Evolutionary conservation across 2,113 vertebrate species (phyloP), one percentile per base, ranked within the genome.

Genomic region (Hippoglossus stenolepis): DNA sequence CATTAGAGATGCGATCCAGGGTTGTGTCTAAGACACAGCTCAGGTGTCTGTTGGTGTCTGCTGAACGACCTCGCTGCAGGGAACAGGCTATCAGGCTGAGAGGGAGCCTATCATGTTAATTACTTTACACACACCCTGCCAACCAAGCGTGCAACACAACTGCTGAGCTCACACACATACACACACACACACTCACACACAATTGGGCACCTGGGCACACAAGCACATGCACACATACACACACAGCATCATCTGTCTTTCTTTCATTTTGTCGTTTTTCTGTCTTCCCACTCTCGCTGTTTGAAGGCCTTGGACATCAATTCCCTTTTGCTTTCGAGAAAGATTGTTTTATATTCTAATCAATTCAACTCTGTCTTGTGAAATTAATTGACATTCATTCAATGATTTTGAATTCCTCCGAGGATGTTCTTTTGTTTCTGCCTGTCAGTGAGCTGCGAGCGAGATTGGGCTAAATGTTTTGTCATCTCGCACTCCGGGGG

Each of bases 261-360:
- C 89, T 90, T 89, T 91, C 85, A 87, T 90, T 89, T 78, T 86
- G 90, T 87, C 83, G 78, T 93, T 89, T 91, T 87, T 84, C 79
- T 82, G 89, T 91, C 88, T 89, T 82, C 71, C 83, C 74, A 53
- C 80, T 90, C 82, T 62, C 20, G 45, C 77, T 77, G 77, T 93
- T 91, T 91, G 92, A 93, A 93, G 90, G 89, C 90, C 90, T 91
- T 87, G 87, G 91, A 93, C 92, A 85, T 93, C 91, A 92, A 93
- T 93, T 93, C 92, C 92, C 92, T 74, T 91, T 84, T 92, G 92
- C 92, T 90, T 91, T 92, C 91, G 81, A 91, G 89, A 92, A 91
- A 91, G 91, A 91, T 93, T 91, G 91, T 91, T 93, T 93, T 92
- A 93, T 93, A 93, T 93, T 93, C 90, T 91, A 93, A 93, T 93